phyloP scores from a whole-genome alignment of 2,888 invertebrate species.

The Ischnus inquisitorius region DNA sequence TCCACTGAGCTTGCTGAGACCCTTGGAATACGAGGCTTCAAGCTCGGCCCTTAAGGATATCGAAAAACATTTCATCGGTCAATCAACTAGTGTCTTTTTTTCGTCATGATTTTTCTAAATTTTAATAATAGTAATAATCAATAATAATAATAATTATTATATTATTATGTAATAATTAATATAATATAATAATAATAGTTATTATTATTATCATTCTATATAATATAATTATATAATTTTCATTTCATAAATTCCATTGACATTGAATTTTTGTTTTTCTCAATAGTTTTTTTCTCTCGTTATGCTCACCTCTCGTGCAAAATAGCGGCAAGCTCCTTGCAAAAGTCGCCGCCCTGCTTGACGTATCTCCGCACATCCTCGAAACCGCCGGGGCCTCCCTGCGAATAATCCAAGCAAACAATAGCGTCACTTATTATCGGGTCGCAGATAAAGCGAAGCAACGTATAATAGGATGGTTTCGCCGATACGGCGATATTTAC shows the following conservation, averaged over 20 bases:
- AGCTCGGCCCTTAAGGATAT: slow-evolving; percentile 92
- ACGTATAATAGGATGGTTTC: neutral
- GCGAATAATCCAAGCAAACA: slow-evolving; percentile 84
- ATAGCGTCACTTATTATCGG: neutral
- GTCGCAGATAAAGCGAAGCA: neutral
- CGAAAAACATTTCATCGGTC: slow-evolving; percentile 16
- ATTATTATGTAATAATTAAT: too few species aligned
- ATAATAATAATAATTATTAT: too few species aligned
- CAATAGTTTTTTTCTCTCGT: neutral
- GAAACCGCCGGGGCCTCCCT: slow-evolving; percentile 96
- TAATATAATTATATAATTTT: too few species aligned
- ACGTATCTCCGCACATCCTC: slow-evolving; percentile 96
- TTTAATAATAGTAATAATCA: too few species aligned
- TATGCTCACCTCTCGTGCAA: slow-evolving; percentile 94
- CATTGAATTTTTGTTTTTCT: neutral
- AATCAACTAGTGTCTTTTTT: too few species aligned
- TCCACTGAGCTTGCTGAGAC: slow-evolving; percentile 93
- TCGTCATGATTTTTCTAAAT: too few species aligned
- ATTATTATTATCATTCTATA: too few species aligned
- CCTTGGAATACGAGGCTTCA: slow-evolving; percentile 96
- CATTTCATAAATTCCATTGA: too few species aligned
- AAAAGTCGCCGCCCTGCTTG: slow-evolving; percentile 97
- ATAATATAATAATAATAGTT: too few species aligned
- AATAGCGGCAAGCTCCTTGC: slow-evolving; percentile 95
- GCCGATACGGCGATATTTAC: slow-evolving; percentile 45